phyloP scores from a whole-genome alignment of 2,888 invertebrate genomes.

The Apotomis capreana region DNA sequence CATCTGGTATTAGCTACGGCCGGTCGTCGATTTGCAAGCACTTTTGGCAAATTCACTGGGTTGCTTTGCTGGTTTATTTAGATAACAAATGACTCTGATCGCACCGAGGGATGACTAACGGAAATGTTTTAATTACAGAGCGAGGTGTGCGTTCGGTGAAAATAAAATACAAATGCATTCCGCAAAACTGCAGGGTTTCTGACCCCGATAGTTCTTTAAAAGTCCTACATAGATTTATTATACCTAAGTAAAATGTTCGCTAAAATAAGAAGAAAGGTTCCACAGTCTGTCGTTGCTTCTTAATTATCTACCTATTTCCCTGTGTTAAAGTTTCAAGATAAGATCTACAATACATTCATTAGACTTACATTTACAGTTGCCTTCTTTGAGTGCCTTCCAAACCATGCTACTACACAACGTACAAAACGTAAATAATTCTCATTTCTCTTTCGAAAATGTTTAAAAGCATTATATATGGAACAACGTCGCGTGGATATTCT shows the following conservation, averaged over 20 bases:
- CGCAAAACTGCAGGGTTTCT: constrained; percentile 64
- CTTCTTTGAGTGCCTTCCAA: neutral
- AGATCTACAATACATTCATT: no score
- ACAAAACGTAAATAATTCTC: neutral
- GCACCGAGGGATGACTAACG: constrained; percentile 61
- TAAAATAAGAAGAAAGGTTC: no score
- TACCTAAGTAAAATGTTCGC: no score
- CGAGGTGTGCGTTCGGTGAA: constrained; percentile 57
- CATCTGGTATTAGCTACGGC: no score
- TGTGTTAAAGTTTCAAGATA: no score
- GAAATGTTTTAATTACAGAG: constrained; percentile 58
- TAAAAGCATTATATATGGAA: neutral
- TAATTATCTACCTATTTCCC: no score
- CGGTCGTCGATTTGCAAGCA: neutral
- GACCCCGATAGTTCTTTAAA: constrained; percentile 51
- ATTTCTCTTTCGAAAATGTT: neutral
- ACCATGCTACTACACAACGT: neutral
- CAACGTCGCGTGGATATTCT: neutral
- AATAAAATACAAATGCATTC: constrained; percentile 71
- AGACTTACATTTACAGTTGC: no score
- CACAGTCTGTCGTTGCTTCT: no score
- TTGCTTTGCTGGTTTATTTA: constrained; percentile 1
- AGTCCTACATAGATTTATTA: neutral
- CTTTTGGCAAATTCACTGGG: neutral
- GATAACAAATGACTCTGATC: neutral